A percentile compares a stretch with the other conserved stretches of the same genome.
These are phyloP conservation scores for Eriosoma lanigerum DNA, from an alignment of 1,140 invertebrate genomes.

Conservation along the genomic window DNA sequence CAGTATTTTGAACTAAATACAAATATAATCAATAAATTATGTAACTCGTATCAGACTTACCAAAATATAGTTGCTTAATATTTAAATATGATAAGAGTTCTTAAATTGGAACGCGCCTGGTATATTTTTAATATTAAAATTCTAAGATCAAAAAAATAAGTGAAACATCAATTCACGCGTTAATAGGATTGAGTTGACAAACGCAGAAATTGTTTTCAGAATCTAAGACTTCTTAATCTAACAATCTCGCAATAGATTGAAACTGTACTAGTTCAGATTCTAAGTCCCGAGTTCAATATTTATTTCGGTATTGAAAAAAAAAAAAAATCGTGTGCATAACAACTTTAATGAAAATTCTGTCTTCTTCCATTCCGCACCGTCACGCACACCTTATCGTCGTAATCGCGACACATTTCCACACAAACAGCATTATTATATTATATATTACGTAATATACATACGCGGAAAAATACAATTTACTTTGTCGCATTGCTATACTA, in stretches of 20 bases:
- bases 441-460: too few relatives aligned
- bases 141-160: too few relatives aligned
- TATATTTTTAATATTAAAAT: too few relatives aligned
- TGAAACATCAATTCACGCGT: too few relatives aligned
- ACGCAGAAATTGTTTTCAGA: conserved; percentile 6
- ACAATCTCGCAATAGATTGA: too few relatives aligned
- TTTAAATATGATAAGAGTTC: too few relatives aligned
- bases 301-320: neutral
- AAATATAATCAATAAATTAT: too few relatives aligned
- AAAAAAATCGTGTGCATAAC: conserved; percentile 14
- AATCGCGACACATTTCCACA: neutral
- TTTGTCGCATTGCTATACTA: too few relatives aligned
- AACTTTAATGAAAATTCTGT: conserved; percentile 31
- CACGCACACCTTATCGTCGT: neutral
- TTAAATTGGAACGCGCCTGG: too few relatives aligned
- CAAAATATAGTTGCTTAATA: too few relatives aligned
- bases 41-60: too few relatives aligned
- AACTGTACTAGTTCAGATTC: neutral
- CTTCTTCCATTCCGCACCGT: neutral
- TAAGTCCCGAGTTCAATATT: neutral
- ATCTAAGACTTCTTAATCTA: neutral
- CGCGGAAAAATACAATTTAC: neutral
- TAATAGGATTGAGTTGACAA: neutral
- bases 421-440: neutral
- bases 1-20: too few relatives aligned